Evolutionary conservation across 2,888 invertebrate species (phyloP), one percentile per base, ranked within the genome.

Genomic region (Pherbina coryleti): DNA sequence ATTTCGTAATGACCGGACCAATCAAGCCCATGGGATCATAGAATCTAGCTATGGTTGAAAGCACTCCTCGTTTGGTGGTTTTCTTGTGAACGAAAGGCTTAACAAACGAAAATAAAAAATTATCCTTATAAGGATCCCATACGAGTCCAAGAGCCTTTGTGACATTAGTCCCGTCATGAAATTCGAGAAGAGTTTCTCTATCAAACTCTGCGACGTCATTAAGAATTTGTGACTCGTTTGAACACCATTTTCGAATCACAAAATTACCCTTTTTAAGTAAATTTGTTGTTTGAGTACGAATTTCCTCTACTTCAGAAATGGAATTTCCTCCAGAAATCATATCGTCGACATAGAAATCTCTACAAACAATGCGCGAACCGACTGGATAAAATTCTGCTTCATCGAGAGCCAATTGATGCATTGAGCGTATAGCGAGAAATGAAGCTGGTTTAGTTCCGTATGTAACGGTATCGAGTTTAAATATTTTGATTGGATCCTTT

Each of bases 21-120:
- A 79, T 79, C n/a, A 81, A 57, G 2, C 77, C 80, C 9, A 79
- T 53, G 17, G 79, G 78, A 49, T 79, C 79, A 66, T 80, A 79
- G 28, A 60, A 70, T 14, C 69, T 62, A 8, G 77, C 78, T 28
- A 81, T 78, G 7, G 67, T 44, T 8, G 81, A 79, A 14, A 81
- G 70, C 2, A 79, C 67, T 3, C 74, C 51, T 28, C 79, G 76
- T 28, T 81, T 80, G 5, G 75, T 78, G n/a, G 77, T 11, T 17
- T n/a, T 44, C 11, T 44, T 64, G 17, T 0, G 7, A 22, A 53
- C 62, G 5, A 11, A 5, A 31, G 69, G 19, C 22, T 75, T 77
- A 2, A 49, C 60, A 53, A 75, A 78, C 4, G 75, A 22, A 55
- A 78, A 79, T 25, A 77, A 51, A 53, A 79, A 78, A 8, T 76